Base-by-base conservation (phyloP, 2,888 invertebrate genomes). In the Neuroscelio doddi region DNA sequence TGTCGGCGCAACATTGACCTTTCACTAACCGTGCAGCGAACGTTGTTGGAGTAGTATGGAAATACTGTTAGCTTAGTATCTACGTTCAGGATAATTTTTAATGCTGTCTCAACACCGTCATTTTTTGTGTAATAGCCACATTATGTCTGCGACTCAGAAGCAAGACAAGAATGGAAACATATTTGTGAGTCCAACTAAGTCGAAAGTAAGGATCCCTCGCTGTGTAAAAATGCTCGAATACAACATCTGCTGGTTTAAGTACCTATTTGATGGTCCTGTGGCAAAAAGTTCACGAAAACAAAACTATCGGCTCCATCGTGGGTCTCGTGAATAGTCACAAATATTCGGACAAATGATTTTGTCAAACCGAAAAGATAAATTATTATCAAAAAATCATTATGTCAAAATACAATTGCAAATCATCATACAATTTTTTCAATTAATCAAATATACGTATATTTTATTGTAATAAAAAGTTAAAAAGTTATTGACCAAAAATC, bases 271-370 rank as follows among this genome's bases (percentile, higher is more conserved):
- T 32, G 46, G 47, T 57, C 53, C 47, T 17, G n/a, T 58, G 41
- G 41, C 36, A 57, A 56, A 64, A 58, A 51, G 58, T 42, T 53
- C 29, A 52, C 39, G 56, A 41, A 44, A 44, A 36, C 47, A 34
- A 51, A 63, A 67, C 63, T 67, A 63, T 63, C 47, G 67, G 50
- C 38, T 55, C 45, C 58, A 12, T 62, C 62, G 50, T 38, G 52
- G 51, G 24, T 32, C 38, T 52, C 67, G 62, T 67, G 56, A 63
- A 67, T 67, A 63, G 52, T 63, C 63, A 52, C 63, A 63, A 67
- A 55, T 50, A 63, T 63, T 56, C 44, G 59, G 63, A 67, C 67
- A 67, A 67, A 67, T 67, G 63, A 63, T 67, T 67, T 67, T 59
- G 59, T 67, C 67, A 63, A 67, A 63, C 32, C 38, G 41, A 27